Evolutionary conservation across 2,797 vertebrate genomes (phyloP).

Genomic region (Rhynchonycteris naso): DNA sequence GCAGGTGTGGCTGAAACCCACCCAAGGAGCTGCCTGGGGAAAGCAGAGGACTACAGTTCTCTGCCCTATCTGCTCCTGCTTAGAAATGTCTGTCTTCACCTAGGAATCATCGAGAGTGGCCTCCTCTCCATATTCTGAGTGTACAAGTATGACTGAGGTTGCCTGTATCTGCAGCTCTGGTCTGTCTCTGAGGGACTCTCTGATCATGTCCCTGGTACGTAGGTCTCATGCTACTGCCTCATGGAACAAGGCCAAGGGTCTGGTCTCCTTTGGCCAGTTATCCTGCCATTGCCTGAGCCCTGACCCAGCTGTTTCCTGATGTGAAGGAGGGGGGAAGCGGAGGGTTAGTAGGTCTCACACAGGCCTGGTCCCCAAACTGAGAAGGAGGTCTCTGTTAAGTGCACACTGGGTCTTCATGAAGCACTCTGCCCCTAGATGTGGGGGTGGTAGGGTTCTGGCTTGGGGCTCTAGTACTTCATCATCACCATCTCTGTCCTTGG

Average conservation of each 20-base stretch:
- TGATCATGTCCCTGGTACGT: not conserved
- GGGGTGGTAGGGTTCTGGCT: not conserved
- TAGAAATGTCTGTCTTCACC: not conserved
- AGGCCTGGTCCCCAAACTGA: not conserved
- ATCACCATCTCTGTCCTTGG: fast-evolving
- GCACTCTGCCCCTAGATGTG: not conserved
- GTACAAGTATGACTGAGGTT: not conserved
- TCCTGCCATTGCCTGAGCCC: not conserved
- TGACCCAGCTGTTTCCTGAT: not conserved
- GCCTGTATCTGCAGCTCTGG: not conserved
- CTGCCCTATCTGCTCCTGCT: not conserved
- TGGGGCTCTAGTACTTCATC: too few relatives aligned
- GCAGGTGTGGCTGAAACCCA: not conserved
- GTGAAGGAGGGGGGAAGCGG: not conserved
- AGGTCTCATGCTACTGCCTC: not conserved
- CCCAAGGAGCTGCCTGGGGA: not conserved
- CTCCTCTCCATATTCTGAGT: not conserved
- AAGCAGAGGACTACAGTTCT: not conserved
- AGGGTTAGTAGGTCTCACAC: not conserved
- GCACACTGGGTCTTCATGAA: not conserved
- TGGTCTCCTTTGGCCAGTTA: not conserved
- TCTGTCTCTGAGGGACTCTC: not conserved
- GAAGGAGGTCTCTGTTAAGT: not conserved
- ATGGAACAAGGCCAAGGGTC: not conserved
- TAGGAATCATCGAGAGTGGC: not conserved